Evolutionary conservation across 1,140 invertebrate genomes (phyloP).

Genomic region (Lordiphosa collinella): DNA sequence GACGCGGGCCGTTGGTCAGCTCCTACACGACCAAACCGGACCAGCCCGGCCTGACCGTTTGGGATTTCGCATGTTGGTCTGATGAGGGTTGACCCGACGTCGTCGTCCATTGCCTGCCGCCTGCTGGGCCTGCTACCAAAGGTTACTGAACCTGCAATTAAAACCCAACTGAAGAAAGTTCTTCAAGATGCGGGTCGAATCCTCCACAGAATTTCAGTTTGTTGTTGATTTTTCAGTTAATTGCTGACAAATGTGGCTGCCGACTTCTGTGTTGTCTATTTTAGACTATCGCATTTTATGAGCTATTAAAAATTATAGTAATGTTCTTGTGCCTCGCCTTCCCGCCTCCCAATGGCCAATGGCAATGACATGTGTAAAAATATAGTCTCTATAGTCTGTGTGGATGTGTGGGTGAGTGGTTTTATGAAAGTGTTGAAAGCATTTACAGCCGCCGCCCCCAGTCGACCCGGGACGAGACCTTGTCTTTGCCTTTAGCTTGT

Average conservation of each 20-base stretch:
- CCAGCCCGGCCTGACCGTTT: conserved; percentile 47
- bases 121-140: conserved; percentile 39
- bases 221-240: conserved; percentile 29
- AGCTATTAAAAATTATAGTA: conserved; percentile 68
- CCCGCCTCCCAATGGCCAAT: conserved; percentile 41
- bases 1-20: conserved; percentile 74
- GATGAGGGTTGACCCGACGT: conserved; percentile 61
- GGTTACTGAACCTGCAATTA: conserved; percentile 76
- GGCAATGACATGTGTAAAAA: conserved; percentile 64
- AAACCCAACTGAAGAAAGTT: conserved; percentile 28
- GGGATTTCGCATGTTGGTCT: conserved; percentile 71
- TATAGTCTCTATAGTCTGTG: conserved; percentile 3
- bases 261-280: conserved; percentile 36
- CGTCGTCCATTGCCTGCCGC: background rate
- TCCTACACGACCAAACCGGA: conserved; percentile 8
- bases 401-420: conserved; percentile 8
- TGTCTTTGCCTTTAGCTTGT: conserved; percentile 19
- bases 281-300: conserved; percentile 59
- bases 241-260: conserved; percentile 45
- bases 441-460: conserved; percentile 28
- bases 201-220: conserved; percentile 34
- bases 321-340: conserved; percentile 19
- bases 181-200: conserved; percentile 45
- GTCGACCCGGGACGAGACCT: background rate
- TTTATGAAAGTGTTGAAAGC: conserved; percentile 66